phyloP scores from a whole-genome alignment of 1,140 invertebrate genomes.

The Sarcophaga peregrina region DNA sequence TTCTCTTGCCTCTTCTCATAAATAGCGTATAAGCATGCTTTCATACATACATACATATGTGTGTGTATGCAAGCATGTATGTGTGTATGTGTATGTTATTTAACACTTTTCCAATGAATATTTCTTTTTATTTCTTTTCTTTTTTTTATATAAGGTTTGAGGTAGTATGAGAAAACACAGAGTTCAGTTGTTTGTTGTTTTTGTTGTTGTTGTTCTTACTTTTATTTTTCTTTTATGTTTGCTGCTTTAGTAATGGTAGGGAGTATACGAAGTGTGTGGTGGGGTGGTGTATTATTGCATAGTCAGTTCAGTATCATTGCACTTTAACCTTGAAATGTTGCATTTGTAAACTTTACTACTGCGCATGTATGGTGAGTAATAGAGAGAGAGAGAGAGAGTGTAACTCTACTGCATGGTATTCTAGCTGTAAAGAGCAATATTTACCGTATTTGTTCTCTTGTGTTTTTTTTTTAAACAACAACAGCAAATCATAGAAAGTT shows the following conservation, averaged over 20 bases:
- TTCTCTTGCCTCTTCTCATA: background rate
- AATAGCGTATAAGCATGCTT: too few species aligned
- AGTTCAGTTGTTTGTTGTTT: background rate
- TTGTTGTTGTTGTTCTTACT: conserved; percentile 12
- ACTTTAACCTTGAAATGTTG: conserved; percentile 64
- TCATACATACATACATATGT: too few species aligned
- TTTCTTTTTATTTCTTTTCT: background rate
- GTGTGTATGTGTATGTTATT: background rate
- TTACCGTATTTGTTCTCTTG: too few species aligned
- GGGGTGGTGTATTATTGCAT: background rate
- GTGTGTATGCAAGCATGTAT: too few species aligned
- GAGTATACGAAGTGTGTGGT: background rate
- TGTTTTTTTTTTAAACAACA: background rate
- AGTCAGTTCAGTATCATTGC: conserved; percentile 56
- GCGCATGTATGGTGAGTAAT: background rate
- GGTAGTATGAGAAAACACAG: background rate
- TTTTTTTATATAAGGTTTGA: background rate
- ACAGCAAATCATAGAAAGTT: conserved; percentile 17
- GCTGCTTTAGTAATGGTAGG: background rate
- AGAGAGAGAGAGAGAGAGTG: background rate
- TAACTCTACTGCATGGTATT: background rate
- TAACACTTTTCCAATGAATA: conserved; percentile 14
- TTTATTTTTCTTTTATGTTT: background rate
- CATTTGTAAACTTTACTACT: background rate
- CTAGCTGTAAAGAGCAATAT: conserved; percentile 1